A percentile compares a stretch with the other conserved stretches of the same genome.
Conservation (phyloP, 2,797 vertebrate species). For the Macropodus opercularis region DNA sequence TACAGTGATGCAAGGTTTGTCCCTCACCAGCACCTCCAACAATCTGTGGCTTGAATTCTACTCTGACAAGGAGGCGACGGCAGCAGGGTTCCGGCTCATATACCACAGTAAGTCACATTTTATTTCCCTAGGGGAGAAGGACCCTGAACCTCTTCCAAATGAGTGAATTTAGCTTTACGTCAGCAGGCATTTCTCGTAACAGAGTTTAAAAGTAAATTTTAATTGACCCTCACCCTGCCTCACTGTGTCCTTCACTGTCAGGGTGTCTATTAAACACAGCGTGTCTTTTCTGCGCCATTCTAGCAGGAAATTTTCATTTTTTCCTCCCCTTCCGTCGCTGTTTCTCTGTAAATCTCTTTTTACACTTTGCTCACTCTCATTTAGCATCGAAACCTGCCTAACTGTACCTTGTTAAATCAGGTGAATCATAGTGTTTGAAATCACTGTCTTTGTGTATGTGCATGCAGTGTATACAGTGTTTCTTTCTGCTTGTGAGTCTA, state of each 20-base stretch:
- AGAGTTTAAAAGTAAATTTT: constrained; percentile 66
- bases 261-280: constrained; percentile 64
- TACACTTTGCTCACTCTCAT: constrained; percentile 36
- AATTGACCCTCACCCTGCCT: constrained; percentile 67
- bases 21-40: constrained; percentile 94
- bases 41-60: constrained; percentile 96
- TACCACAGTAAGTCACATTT: constrained; percentile 91
- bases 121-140: constrained; percentile 39
- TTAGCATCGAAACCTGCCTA: constrained; percentile 43
- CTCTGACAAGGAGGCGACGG: constrained; percentile 89
- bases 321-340: constrained; percentile 6
- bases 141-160: constrained; percentile 59
- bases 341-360: constrained; percentile 37
- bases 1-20: constrained; percentile 87
- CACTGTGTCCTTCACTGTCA: constrained; percentile 60
- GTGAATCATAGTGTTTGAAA: constrained; percentile 57
- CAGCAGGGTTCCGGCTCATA: constrained; percentile 92
- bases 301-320: constrained; percentile 46
- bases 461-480: constrained; percentile 1
- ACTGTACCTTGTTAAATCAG: constrained; percentile 65
- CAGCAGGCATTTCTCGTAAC: constrained; percentile 50
- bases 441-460: constrained; percentile 16
- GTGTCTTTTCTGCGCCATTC: constrained; percentile 50
- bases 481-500: constrained; percentile 6
- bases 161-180: constrained; percentile 59